Evolutionary conservation across 1,140 invertebrate species (phyloP).

Genomic region (Penaeus vannamei): DNA sequence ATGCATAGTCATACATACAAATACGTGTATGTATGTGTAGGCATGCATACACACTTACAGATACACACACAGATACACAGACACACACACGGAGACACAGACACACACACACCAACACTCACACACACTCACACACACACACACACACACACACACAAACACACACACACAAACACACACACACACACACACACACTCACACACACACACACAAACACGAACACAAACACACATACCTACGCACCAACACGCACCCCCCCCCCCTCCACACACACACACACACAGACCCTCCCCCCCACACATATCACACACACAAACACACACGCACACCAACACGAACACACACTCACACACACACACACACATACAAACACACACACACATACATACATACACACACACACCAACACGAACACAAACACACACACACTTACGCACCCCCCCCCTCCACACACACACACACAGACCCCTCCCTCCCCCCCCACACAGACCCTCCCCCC

Average conservation of each 20-base stretch:
- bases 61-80: background rate
- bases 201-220: background rate
- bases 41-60: slow-evolving; percentile 21
- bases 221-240: background rate
- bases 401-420: too few relatives aligned
- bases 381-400: background rate
- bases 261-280: background rate
- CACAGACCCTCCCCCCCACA: too few relatives aligned
- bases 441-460: background rate
- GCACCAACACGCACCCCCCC: background rate
- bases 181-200: too few relatives aligned
- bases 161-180: too few relatives aligned
- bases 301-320: slow-evolving; percentile 26
- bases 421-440: background rate
- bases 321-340: too few relatives aligned
- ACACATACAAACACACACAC: slow-evolving; percentile 32
- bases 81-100: too few relatives aligned
- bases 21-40: background rate
- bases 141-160: too few relatives aligned
- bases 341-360: background rate
- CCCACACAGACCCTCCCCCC: too few relatives aligned
- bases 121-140: too few relatives aligned
- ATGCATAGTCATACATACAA: slow-evolving; percentile 7
- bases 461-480: too few relatives aligned
- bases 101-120: too few relatives aligned